These are phyloP conservation scores for Grantiella picta DNA, from an alignment of 2,113 vertebrate genomes.

Conservation along the genomic window DNA sequence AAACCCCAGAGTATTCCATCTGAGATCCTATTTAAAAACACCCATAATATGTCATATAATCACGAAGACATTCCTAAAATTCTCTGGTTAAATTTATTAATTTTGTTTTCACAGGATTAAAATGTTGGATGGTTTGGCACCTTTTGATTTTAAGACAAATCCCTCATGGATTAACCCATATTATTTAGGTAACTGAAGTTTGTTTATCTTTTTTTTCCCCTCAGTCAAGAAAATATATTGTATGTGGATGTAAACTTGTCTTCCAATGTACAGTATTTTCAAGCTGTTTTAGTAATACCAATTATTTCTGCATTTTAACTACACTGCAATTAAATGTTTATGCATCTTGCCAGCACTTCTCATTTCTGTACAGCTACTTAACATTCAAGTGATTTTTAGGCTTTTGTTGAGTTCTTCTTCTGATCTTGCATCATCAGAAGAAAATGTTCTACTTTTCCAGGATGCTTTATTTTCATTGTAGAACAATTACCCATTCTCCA, in stretches of 20 bases:
- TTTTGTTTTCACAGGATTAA: constrained; percentile 69
- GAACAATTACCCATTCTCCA: background rate
- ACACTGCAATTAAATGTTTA: background rate
- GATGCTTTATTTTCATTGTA: background rate
- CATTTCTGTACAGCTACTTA: background rate
- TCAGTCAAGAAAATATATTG: background rate
- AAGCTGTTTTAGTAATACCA: background rate
- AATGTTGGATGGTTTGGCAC: constrained; percentile 79
- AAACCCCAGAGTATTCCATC: background rate
- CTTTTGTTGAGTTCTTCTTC: background rate
- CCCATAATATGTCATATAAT: background rate
- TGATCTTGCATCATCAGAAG: background rate
- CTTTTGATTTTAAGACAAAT: constrained; percentile 86
- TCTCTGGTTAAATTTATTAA: background rate
- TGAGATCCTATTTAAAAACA: background rate
- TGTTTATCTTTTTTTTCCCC: background rate
- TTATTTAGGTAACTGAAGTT: constrained; percentile 77
- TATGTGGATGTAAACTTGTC: background rate
- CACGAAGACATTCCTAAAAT: background rate
- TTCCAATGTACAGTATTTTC: background rate
- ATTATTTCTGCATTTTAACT: background rate
- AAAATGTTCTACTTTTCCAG: background rate
- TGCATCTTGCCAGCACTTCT: background rate
- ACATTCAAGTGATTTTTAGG: background rate
- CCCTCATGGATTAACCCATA: constrained; percentile 79